Percentiles rank a stretch among this genome's conserved stretches.
phyloP scores from a whole-genome alignment of 2,888 invertebrate species.

The Caenorhabditis doughertyi region DNA sequence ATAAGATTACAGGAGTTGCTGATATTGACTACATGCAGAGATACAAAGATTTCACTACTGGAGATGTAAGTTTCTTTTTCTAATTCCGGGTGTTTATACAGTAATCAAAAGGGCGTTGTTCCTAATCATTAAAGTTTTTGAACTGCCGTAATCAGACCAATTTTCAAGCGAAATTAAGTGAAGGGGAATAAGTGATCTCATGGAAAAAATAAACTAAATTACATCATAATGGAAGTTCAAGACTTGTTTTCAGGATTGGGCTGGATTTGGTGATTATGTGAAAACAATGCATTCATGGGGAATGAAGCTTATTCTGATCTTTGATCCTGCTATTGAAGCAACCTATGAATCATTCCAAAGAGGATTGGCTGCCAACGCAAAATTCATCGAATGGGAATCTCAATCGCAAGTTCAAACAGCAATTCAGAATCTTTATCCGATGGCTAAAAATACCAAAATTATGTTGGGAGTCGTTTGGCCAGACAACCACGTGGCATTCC shows the following conservation, averaged over 20 bases:
- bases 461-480: conserved; percentile 80
- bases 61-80: conserved; percentile 43
- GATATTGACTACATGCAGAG: conserved; percentile 91
- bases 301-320: conserved; percentile 79
- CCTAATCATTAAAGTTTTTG: no score
- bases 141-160: no score
- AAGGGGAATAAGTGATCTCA: no score
- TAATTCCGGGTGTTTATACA: background rate
- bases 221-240: background rate
- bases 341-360: conserved; percentile 76
- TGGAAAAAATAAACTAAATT: background rate
- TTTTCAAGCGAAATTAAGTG: no score
- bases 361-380: conserved; percentile 69
- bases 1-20: conserved; percentile 86
- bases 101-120: no score
- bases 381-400: conserved; percentile 79
- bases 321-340: conserved; percentile 80
- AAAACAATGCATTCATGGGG: conserved; percentile 72
- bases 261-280: conserved; percentile 73
- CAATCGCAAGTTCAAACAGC: conserved; percentile 71
- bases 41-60: conserved; percentile 88
- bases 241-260: conserved; percentile 70
- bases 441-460: conserved; percentile 77
- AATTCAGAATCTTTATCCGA: conserved; percentile 77
- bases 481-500: conserved; percentile 79